Conservation (phyloP, 2,113 vertebrate species). For the Crotalus viridis region DNA sequence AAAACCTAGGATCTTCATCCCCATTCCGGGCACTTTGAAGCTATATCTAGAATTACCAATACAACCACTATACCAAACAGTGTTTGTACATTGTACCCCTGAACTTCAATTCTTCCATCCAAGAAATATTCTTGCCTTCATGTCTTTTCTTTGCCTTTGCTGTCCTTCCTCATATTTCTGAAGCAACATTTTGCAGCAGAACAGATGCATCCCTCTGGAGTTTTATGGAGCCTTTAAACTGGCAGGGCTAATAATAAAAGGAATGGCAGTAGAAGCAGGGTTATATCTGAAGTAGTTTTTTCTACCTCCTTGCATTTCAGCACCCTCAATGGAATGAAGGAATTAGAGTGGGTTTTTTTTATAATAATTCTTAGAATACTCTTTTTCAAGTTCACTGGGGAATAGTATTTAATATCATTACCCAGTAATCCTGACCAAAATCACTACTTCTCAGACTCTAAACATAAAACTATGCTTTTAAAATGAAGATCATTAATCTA, state of each 20-base stretch:
- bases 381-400: not conserved
- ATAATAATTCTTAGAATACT: not conserved
- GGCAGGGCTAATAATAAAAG: not conserved
- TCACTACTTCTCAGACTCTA: not conserved
- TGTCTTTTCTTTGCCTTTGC: not conserved
- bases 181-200: not conserved
- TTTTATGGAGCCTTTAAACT: not conserved
- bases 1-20: not conserved
- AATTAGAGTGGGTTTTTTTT: not conserved
- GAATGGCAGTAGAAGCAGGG: not conserved
- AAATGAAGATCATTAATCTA: not conserved
- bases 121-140: not conserved
- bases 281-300: not conserved
- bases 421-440: not conserved
- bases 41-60: not conserved
- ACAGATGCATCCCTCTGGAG: not conserved
- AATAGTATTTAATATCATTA: not conserved
- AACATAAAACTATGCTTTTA: not conserved
- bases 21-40: not conserved
- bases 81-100: not conserved
- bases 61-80: not conserved
- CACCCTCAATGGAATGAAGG: not conserved
- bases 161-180: not conserved
- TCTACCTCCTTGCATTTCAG: not conserved
- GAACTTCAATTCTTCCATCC: not conserved